Evolutionary conservation across 64 coral and sea anemone genomes (phyloP).

Genomic region (Cladopsammia gracilis): DNA sequence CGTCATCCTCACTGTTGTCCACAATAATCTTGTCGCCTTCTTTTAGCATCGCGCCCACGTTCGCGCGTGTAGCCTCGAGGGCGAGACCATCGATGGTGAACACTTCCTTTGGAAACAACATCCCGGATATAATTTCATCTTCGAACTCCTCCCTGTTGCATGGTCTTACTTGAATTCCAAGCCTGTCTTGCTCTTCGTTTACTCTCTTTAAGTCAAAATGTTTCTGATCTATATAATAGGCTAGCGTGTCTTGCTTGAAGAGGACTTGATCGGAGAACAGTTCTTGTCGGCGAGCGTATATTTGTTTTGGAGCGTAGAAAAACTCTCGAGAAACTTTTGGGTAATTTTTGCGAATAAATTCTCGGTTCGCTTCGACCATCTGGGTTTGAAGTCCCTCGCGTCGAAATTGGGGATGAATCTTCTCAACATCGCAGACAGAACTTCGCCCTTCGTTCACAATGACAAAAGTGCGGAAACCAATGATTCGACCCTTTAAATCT

Average conservation of each 20-base stretch:
- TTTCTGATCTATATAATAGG: constrained; percentile 15
- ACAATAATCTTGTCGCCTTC: constrained; percentile 21
- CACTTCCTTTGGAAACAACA: constrained; percentile 26
- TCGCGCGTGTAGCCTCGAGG: constrained; percentile 2
- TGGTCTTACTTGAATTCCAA: constrained; percentile 1
- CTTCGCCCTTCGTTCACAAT: constrained; percentile 15
- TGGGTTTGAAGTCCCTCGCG: constrained; percentile 12
- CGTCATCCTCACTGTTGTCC: constrained; percentile 21
- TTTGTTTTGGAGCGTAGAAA: constrained; percentile 20
- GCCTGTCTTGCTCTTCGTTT: background rate
- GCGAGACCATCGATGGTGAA: constrained; percentile 16
- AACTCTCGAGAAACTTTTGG: constrained; percentile 39
- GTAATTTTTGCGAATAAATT: constrained; percentile 25
- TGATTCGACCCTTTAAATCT: background rate
- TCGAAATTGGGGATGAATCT: constrained; percentile 14
- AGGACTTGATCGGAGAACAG: constrained; percentile 29
- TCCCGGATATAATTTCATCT: constrained; percentile 33
- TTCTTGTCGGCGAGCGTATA: constrained; percentile 21
- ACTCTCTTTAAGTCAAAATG: constrained; percentile 1
- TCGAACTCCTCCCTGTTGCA: constrained; percentile 36
- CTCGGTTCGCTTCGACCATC: constrained; percentile 9
- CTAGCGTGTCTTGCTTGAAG: constrained; percentile 36
- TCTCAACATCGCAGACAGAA: background rate
- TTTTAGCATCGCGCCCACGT: constrained; percentile 5
- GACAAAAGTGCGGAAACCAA: constrained; percentile 7